Evolutionary conservation across 1,140 invertebrate species (phyloP), one percentile per base, ranked within the genome.

Genomic region (Plutomurus gul): DNA sequence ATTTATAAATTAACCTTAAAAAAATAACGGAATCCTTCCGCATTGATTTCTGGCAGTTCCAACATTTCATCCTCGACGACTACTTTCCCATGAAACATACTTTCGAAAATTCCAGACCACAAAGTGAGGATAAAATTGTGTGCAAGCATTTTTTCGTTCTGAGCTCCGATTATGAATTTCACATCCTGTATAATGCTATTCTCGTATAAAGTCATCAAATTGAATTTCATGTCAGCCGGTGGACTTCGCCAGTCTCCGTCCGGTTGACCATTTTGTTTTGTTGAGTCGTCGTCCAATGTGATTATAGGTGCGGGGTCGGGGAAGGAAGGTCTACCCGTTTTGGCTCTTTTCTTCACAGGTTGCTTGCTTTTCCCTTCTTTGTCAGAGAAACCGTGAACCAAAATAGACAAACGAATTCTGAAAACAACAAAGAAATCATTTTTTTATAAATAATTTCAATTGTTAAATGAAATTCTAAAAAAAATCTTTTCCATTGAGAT

Each of bases 71-170:
- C 46, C 5, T 76, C 51, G 6, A 5, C 6, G 16, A 60, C 56
- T 11, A 56, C 70, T 18, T 71, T 65, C 0, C 3, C 92, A 86
- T 95, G 94, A 85, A 96, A 95, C 92, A 95, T 94, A 6, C 93
- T 93, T 87, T 95, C 93, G 86, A 96, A 96, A 0, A 95, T 94
- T 1, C 92, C 92, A 86, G 92, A 94, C 16, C 93, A 93, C 43
- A 93, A 92, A 5, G 92, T 93, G 6, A 96, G 85, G 2, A 96
- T 91, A 86, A 95, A 93, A 85, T 94, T 94, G 84, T 96, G 94
- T 1, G 94, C 94, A 4, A 93, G 93, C 81, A 95, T 92, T 18
- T 79, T 79, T 39, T 79, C 73, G 25, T 71, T 47, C 1, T 20
- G 30, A 0, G 74, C 39, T 0, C 78, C 78, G 22, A 79, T 60